phyloP scores from a whole-genome alignment of 1,140 invertebrate species.

The Notospermus geniculatus region DNA sequence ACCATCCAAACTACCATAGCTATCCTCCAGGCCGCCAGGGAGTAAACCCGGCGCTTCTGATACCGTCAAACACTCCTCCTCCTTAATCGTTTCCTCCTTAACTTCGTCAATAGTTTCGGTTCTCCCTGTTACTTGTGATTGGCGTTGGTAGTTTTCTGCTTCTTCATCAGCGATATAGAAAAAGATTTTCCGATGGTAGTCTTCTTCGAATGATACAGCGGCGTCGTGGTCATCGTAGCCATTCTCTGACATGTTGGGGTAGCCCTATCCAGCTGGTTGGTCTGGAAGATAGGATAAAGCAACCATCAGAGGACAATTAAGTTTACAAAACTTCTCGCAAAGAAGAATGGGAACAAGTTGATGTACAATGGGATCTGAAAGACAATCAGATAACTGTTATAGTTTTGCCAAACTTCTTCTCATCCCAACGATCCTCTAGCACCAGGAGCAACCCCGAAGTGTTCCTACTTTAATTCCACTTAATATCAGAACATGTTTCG shows the following conservation, averaged over 20 bases:
- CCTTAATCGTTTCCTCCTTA: not conserved
- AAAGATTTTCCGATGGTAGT: not conserved
- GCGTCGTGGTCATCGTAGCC: conserved; percentile 4
- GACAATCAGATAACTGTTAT: no score
- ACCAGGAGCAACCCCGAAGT: no score
- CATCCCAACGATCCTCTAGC: no score
- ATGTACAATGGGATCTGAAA: no score
- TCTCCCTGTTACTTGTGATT: not conserved
- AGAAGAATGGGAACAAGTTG: no score
- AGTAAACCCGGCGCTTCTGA: not conserved
- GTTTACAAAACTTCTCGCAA: no score
- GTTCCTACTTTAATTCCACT: no score
- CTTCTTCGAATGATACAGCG: conserved; percentile 4
- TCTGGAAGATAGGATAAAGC: no score
- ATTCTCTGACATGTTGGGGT: not conserved
- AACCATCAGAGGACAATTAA: no score
- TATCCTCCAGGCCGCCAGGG: not conserved
- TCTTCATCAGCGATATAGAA: conserved; percentile 5
- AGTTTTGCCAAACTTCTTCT: no score
- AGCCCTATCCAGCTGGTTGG: no score
- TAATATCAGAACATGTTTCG: no score
- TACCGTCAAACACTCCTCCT: not conserved
- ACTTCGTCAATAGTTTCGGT: not conserved
- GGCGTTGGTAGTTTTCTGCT: not conserved
- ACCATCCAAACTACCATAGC: not conserved